Evolutionary conservation across 2,888 invertebrate genomes (phyloP).

Genomic region (Luperina testacea): DNA sequence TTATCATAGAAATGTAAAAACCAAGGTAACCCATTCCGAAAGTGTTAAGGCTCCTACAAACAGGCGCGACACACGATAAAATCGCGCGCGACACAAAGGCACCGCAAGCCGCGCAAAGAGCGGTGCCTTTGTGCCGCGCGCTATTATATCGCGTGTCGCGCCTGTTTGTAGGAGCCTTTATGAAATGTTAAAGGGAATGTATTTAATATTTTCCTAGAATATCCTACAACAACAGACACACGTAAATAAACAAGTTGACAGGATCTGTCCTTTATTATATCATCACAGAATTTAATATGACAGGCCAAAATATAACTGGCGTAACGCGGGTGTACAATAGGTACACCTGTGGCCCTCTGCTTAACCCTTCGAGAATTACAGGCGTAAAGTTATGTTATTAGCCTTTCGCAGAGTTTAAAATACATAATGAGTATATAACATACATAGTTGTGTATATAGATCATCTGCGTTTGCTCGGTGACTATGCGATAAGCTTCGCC

Average conservation of each 20-base stretch:
- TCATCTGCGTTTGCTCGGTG: slow-evolving; percentile 11
- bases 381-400: background rate
- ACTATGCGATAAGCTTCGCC: slow-evolving; percentile 41
- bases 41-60: no score
- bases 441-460: background rate
- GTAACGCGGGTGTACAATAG: background rate
- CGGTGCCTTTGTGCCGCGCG: no score
- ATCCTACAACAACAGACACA: background rate
- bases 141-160: no score
- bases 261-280: no score
- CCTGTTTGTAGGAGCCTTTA: no score
- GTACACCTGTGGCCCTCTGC: background rate
- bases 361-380: background rate
- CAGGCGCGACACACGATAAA: no score
- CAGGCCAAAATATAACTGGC: background rate
- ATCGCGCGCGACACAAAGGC: no score
- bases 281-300: background rate
- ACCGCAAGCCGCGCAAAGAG: no score
- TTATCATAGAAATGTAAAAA: background rate
- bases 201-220: slow-evolving; percentile 1
- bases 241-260: background rate
- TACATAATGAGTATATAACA: background rate
- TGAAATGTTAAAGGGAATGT: background rate
- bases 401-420: slow-evolving; percentile 9
- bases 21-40: background rate